Evolutionary conservation across 2,797 vertebrate species (phyloP).

Genomic region (Scolopax rusticola): DNA sequence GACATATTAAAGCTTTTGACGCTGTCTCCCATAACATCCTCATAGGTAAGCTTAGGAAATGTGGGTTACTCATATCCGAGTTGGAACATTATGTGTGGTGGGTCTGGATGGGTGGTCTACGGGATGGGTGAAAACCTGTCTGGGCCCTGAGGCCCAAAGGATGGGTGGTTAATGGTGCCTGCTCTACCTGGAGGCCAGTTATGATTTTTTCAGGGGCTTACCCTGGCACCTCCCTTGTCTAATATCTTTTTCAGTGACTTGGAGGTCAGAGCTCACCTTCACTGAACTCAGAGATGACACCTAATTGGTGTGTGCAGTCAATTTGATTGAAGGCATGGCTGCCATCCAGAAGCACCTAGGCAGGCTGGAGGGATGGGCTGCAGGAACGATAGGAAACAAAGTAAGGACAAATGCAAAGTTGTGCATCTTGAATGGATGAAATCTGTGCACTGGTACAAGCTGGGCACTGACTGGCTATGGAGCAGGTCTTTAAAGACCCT

Average conservation of each 20-base stretch:
- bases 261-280: neutral
- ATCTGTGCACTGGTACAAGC: neutral
- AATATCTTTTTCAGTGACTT: neutral
- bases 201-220: neutral
- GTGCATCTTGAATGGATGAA: neutral
- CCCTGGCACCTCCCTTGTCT: neutral
- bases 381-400: neutral
- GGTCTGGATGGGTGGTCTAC: slow-evolving; percentile 14
- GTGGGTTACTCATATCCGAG: neutral
- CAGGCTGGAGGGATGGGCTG: neutral
- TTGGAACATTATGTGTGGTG: neutral
- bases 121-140: slow-evolving; percentile 2
- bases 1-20: neutral
- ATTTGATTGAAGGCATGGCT: neutral
- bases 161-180: neutral
- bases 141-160: neutral
- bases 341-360: neutral
- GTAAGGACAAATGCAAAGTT: neutral
- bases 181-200: neutral
- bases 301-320: neutral
- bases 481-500: neutral
- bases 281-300: neutral
- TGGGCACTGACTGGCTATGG: neutral
- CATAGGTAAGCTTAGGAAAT: neutral
- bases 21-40: neutral